Conservation (phyloP, 2,888 invertebrate species). For the Hirtodrosophila confusa region DNA sequence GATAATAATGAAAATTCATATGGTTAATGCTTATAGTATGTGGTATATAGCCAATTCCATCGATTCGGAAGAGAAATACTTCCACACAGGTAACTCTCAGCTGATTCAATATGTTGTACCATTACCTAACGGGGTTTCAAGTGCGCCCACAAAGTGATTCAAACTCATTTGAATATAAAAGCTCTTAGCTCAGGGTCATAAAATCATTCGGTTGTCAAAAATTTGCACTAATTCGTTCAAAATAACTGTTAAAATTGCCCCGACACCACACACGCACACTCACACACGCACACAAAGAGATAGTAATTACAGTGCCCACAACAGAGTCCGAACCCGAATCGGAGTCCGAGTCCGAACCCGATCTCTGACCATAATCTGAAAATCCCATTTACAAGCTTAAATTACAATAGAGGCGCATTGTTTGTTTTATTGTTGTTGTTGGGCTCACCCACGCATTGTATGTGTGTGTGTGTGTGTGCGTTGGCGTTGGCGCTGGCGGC, state of each 20-base stretch:
- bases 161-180: conserved; percentile 26
- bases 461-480: conserved; percentile 18
- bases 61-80: conserved; percentile 6
- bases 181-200: conserved; percentile 48
- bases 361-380: conserved; percentile 57
- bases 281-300: conserved; percentile 2
- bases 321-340: conserved; percentile 25
- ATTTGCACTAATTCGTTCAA: conserved; percentile 74
- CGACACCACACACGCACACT: conserved; percentile 17
- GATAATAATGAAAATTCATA: too few relatives aligned
- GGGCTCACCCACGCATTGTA: conserved; percentile 64
- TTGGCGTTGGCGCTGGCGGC: conserved; percentile 34
- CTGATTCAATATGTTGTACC: conserved; percentile 9
- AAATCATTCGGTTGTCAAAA: conserved; percentile 74
- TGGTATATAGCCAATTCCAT: not conserved
- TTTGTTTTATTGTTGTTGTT: conserved; percentile 36
- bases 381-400: conserved; percentile 67
- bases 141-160: conserved; percentile 45
- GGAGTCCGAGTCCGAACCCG: conserved; percentile 20
- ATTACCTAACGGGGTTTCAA: conserved; percentile 44
- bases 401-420: conserved; percentile 73
- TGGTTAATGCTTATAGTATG: not conserved
- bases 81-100: conserved; percentile 12
- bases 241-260: conserved; percentile 64
- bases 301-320: conserved; percentile 69